Conservation (phyloP, 2,888 invertebrate genomes). For the Cheilosia impressa region DNA sequence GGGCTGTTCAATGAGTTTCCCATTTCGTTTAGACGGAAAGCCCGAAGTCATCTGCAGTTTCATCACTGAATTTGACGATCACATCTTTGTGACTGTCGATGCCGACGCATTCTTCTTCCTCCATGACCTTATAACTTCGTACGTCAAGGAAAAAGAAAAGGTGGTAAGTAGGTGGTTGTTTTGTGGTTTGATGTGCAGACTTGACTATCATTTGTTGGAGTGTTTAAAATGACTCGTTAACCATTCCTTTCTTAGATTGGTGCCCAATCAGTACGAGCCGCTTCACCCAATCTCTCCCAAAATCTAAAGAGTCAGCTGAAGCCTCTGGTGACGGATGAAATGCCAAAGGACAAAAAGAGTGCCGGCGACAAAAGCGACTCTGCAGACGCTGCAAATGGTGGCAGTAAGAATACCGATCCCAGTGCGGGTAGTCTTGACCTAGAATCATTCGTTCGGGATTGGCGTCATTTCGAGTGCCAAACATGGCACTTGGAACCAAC, state of each 20-base stretch:
- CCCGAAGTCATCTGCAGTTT: slow-evolving; percentile 98
- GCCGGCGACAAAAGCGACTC: slow-evolving; percentile 53
- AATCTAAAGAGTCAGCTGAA: slow-evolving; percentile 79
- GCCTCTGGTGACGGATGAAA: slow-evolving; percentile 80
- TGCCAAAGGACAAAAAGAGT: slow-evolving; percentile 79
- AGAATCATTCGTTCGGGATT: slow-evolving; percentile 91
- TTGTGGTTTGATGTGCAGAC: background rate
- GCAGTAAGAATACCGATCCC: slow-evolving; percentile 74
- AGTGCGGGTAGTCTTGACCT: slow-evolving; percentile 82
- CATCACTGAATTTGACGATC: slow-evolving; percentile 99
- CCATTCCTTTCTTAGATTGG: slow-evolving; percentile 79
- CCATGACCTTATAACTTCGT: slow-evolving; percentile 97
- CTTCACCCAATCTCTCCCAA: slow-evolving; percentile 83
- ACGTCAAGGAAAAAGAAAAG: slow-evolving; percentile 96
- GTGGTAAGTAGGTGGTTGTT: slow-evolving; percentile 85
- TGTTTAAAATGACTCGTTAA: background rate
- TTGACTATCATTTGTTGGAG: no score
- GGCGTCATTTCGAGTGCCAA: slow-evolving; percentile 95
- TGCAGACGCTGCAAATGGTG: slow-evolving; percentile 68
- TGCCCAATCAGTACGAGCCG: slow-evolving; percentile 81
- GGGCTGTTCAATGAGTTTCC: background rate
- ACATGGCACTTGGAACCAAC: slow-evolving; percentile 99
- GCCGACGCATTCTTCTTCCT: slow-evolving; percentile 99
- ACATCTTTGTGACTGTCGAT: slow-evolving; percentile 98
- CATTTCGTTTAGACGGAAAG: slow-evolving; percentile 86